These are phyloP conservation scores for Platysternon megacephalum DNA, from an alignment of 2,113 vertebrate species.

Conservation along the genomic window DNA sequence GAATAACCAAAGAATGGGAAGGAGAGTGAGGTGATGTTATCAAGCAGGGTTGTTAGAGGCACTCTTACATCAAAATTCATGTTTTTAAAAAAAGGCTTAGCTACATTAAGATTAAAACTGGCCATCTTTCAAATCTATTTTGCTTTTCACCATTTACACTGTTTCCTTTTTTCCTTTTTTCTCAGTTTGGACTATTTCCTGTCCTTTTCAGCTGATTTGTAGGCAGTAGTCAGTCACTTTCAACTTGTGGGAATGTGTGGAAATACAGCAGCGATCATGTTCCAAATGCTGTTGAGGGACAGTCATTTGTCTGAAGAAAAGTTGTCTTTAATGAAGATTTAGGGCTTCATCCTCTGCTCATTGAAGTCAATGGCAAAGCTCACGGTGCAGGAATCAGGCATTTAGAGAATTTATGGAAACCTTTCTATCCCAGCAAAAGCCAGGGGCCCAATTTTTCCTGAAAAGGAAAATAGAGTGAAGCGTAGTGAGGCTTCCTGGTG, in stretches of 20 bases:
- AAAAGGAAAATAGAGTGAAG: background rate
- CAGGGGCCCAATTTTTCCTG: fast-evolving
- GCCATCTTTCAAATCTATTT: background rate
- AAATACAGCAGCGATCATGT: fast-evolving
- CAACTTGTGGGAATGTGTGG: background rate
- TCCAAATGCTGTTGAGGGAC: fast-evolving
- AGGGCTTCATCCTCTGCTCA: background rate
- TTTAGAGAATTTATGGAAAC: background rate
- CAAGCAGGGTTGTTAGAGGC: too few species aligned
- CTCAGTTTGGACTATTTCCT: background rate
- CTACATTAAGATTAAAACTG: background rate
- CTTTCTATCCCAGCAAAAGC: fast-evolving
- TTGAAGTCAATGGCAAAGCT: background rate
- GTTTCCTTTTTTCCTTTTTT: background rate
- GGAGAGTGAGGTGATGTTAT: too few species aligned
- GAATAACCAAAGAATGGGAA: too few species aligned
- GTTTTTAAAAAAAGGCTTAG: background rate
- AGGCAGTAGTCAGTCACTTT: background rate
- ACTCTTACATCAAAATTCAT: background rate
- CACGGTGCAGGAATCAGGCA: background rate
- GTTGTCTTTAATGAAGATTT: background rate
- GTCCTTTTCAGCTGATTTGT: background rate
- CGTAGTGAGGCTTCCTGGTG: background rate
- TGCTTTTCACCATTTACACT: background rate
- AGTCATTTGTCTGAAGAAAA: background rate